Conservation (phyloP, 2,797 vertebrate genomes). For the Catharus ustulatus region DNA sequence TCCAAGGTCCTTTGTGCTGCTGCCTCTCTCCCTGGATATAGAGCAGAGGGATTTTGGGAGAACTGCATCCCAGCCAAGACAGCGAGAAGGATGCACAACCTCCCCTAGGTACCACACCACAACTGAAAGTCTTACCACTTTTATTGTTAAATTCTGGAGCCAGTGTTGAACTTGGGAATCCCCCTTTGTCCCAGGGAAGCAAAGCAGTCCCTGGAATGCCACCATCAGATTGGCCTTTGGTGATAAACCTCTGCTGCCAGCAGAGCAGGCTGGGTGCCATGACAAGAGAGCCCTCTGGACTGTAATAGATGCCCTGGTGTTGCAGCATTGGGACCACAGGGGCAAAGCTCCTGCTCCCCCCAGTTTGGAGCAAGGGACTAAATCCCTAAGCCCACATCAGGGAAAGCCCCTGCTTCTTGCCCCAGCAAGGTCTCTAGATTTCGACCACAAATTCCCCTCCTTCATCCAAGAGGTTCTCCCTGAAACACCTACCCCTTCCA, state of each 20-base stretch:
- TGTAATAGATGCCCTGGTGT: neutral
- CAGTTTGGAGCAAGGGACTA: neutral
- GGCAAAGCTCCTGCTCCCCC: neutral
- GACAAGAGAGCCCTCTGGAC: neutral
- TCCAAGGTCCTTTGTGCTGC: neutral
- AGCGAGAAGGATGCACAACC: accelerated
- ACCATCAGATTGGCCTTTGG: accelerated
- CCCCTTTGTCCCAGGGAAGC: neutral
- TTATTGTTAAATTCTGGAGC: neutral
- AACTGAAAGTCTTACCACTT: neutral
- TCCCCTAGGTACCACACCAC: neutral
- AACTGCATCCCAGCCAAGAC: neutral
- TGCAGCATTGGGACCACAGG: accelerated
- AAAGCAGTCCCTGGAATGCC: neutral
- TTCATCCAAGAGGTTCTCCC: neutral
- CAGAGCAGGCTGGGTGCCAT: accelerated
- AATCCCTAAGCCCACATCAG: neutral
- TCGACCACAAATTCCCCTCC: neutral
- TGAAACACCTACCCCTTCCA: neutral
- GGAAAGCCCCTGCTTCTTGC: accelerated
- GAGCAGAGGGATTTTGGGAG: neutral
- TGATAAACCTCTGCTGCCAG: neutral
- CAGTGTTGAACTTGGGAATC: accelerated
- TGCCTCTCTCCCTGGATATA: neutral
- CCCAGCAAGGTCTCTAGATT: neutral